Evolutionary conservation across 1,140 invertebrate genomes (phyloP).

Genomic region (Monomorium pharaonis): DNA sequence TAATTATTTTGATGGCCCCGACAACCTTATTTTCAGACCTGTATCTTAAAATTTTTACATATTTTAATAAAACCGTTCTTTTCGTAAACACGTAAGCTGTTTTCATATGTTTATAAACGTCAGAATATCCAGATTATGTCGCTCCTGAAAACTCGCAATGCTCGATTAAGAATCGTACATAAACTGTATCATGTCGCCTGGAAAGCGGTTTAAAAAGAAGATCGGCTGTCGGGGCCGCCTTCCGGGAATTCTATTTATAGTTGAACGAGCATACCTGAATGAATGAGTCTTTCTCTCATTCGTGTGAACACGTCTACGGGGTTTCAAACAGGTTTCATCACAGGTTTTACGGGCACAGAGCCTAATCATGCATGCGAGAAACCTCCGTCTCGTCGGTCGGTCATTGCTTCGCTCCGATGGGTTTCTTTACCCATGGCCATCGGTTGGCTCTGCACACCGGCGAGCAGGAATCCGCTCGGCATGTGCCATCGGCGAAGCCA

Average conservation of each 20-base stretch:
- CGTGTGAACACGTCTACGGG: constrained; percentile 62
- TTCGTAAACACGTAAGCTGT: not conserved
- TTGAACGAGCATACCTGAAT: constrained; percentile 71
- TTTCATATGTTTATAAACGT: not conserved
- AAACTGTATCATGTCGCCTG: not conserved
- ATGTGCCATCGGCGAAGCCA: not conserved
- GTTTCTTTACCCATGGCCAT: constrained; percentile 59
- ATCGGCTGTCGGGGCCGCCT: constrained; percentile 74
- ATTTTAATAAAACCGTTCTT: too few species aligned
- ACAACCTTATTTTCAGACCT: too few species aligned
- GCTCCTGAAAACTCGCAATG: not conserved
- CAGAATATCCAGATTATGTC: not conserved
- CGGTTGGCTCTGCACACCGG: not conserved
- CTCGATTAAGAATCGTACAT: not conserved
- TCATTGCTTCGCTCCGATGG: constrained; percentile 39
- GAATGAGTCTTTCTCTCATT: constrained; percentile 73
- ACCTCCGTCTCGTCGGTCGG: constrained; percentile 49
- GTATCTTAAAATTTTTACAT: too few species aligned
- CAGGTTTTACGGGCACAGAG: constrained; percentile 72
- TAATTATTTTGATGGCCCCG: too few species aligned
- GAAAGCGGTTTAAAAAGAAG: constrained; percentile 32
- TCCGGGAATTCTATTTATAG: constrained; percentile 82
- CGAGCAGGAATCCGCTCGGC: constrained; percentile 24
- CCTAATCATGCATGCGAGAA: constrained; percentile 72
- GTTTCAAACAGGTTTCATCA: constrained; percentile 80